phyloP scores from a whole-genome alignment of 92 coral and sea anemone species.

The Bergia puertoricense region DNA sequence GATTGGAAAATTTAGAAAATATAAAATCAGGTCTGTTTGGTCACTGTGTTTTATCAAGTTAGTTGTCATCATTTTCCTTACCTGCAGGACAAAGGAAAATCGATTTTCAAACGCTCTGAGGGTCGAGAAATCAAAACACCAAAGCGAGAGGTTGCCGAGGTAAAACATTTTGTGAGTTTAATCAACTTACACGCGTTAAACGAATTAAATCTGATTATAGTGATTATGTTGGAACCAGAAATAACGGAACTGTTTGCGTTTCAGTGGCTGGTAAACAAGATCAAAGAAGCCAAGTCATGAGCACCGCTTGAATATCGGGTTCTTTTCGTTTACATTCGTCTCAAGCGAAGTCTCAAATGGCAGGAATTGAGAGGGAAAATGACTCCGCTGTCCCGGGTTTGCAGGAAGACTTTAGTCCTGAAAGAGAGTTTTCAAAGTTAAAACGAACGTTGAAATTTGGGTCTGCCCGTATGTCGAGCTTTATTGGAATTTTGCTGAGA shows the following conservation, averaged over 20 bases:
- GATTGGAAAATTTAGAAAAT: neutral
- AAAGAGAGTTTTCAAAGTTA: neutral
- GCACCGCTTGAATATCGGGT: neutral
- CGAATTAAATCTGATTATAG: too few relatives aligned
- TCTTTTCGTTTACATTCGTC: too few relatives aligned
- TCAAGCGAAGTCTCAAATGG: neutral
- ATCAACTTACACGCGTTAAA: too few relatives aligned
- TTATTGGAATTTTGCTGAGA: neutral
- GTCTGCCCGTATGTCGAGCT: neutral
- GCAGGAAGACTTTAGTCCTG: too few relatives aligned
- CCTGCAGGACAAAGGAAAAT: slow-evolving; percentile 32
- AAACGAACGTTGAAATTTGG: neutral
- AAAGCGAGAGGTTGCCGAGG: slow-evolving; percentile 26
- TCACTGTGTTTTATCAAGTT: too few relatives aligned
- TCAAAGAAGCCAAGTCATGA: slow-evolving; percentile 37
- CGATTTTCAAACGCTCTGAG: slow-evolving; percentile 35
- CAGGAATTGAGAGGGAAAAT: neutral
- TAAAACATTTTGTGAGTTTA: neutral
- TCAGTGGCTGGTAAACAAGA: slow-evolving; percentile 43
- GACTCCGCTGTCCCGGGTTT: too few relatives aligned
- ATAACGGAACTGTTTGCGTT: neutral
- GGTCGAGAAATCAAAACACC: slow-evolving; percentile 28
- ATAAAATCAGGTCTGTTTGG: too few relatives aligned
- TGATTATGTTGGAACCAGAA: too few relatives aligned
- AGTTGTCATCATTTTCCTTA: neutral